phyloP scores from a whole-genome alignment of 2,113 vertebrate genomes.

The Pimephales promelas region DNA sequence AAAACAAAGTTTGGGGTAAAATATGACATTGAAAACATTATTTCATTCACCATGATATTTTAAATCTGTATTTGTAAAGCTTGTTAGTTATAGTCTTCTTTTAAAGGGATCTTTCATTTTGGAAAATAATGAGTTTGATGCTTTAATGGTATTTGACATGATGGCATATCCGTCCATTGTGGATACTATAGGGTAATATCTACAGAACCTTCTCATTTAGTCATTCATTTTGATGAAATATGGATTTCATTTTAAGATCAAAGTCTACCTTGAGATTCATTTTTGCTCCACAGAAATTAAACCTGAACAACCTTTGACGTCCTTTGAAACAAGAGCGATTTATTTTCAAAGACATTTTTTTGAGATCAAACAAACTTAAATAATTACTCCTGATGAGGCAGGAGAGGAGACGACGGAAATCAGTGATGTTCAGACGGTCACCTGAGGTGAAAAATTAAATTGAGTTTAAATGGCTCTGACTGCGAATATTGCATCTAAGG shows the following conservation, averaged over 20 bases:
- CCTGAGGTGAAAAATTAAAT: conserved; percentile 7
- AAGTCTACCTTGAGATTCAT: neutral
- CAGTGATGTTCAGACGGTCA: neutral
- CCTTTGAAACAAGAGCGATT: too few species aligned
- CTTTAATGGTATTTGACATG: neutral
- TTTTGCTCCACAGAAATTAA: neutral
- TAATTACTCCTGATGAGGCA: neutral
- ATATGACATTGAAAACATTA: neutral
- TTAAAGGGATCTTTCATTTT: neutral
- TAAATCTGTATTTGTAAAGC: neutral
- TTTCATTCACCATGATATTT: neutral
- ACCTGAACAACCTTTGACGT: neutral
- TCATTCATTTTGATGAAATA: neutral
- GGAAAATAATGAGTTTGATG: neutral
- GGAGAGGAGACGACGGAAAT: neutral
- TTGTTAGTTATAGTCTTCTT: neutral
- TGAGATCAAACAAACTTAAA: conserved; percentile 27
- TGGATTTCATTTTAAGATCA: neutral
- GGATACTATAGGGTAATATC: neutral
- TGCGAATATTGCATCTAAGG: neutral
- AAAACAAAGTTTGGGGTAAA: neutral
- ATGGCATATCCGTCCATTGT: neutral
- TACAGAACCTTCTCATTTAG: neutral
- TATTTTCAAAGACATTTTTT: neutral
- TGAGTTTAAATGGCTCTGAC: neutral